These are phyloP conservation scores for Alouatta caraya DNA, from an alignment of 2,797 vertebrate genomes.

Conservation along the genomic window DNA sequence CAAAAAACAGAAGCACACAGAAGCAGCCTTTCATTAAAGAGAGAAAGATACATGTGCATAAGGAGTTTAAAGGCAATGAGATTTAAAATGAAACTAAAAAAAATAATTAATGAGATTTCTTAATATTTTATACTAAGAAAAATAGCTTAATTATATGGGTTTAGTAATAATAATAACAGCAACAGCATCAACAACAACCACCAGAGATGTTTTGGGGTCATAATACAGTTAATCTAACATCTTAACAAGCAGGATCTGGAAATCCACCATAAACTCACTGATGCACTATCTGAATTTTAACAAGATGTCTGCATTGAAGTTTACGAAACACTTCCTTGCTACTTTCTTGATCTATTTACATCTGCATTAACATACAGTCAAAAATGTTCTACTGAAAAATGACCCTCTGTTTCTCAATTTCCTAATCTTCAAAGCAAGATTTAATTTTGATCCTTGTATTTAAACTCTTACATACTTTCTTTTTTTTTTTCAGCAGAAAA, in stretches of 20 bases:
- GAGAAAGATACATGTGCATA: background rate
- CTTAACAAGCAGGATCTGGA: background rate
- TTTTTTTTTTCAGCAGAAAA: background rate
- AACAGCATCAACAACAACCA: background rate
- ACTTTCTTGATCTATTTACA: background rate
- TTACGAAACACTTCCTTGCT: background rate
- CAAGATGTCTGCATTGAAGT: background rate
- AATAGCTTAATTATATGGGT: background rate
- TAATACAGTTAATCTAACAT: background rate
- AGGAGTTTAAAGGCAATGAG: background rate
- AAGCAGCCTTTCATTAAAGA: background rate
- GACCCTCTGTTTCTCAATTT: background rate
- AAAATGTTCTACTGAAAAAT: background rate
- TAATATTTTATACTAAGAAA: background rate
- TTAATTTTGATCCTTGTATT: background rate
- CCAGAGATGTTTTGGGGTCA: background rate
- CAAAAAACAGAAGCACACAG: background rate
- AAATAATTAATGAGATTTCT: slow-evolving; percentile 16
- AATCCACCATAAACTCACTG: background rate
- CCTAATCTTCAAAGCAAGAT: background rate
- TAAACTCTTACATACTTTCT: background rate
- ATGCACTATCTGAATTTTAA: background rate
- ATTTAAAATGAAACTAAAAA: slow-evolving; percentile 23
- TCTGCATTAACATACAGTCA: background rate
- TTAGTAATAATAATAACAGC: background rate